phyloP scores from a whole-genome alignment of 1,140 invertebrate genomes.

The Choristoneura fumiferana region DNA sequence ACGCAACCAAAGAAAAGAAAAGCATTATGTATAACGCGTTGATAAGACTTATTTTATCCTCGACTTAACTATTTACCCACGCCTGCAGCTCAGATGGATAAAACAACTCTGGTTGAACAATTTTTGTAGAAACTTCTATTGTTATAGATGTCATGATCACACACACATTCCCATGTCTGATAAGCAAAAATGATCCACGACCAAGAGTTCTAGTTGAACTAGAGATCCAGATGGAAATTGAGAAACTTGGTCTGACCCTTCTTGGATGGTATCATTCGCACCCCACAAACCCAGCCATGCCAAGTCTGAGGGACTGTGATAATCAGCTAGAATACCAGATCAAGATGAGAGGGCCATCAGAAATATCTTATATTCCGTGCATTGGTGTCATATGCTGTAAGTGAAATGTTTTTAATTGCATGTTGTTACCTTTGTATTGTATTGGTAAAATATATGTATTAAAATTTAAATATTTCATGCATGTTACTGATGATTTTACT shows the following conservation, averaged over 20 bases:
- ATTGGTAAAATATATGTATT: too few relatives aligned
- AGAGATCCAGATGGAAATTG: conserved; percentile 90
- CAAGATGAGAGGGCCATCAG: conserved; percentile 93
- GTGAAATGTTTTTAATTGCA: conserved; percentile 36
- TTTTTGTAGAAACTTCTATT: too few relatives aligned
- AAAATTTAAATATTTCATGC: too few relatives aligned
- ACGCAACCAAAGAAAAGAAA: too few relatives aligned
- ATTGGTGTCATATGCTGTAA: conserved; percentile 95
- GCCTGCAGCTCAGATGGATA: too few relatives aligned
- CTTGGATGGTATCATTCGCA: conserved; percentile 99
- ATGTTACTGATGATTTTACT: too few relatives aligned
- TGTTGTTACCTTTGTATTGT: too few relatives aligned
- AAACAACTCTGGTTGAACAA: too few relatives aligned
- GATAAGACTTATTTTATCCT: too few relatives aligned
- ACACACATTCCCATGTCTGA: conserved; percentile 93
- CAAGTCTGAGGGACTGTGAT: conserved; percentile 93
- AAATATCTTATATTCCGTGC: conserved; percentile 94
- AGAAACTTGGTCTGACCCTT: conserved; percentile 87
- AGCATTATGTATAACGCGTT: too few relatives aligned
- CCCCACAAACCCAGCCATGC: conserved; percentile 91
- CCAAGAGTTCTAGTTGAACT: conserved; percentile 85
- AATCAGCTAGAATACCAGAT: conserved; percentile 97
- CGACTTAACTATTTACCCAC: too few relatives aligned
- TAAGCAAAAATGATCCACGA: conserved; percentile 87
- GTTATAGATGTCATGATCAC: conserved; percentile 90